Conservation (phyloP, 37 sponge, comb jelly and placozoan genomes). For the Hexactinellida sp. region DNA sequence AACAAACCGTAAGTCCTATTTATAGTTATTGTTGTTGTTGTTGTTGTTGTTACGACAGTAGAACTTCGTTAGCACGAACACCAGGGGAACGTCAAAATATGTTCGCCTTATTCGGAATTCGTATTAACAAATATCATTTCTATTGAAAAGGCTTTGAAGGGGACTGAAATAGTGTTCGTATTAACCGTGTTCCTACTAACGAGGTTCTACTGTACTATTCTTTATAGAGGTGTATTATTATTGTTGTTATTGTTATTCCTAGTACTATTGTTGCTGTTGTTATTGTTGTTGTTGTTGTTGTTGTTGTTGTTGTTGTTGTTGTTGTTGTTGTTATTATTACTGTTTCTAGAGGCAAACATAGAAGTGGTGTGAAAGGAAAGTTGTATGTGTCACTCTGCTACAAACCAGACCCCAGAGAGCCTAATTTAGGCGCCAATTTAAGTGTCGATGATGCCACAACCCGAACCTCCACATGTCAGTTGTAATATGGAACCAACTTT, state of each 20-base stretch:
- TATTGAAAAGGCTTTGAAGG: too few species aligned
- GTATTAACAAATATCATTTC: too few species aligned
- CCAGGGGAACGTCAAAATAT: background rate
- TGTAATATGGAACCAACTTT: background rate
- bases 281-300: background rate
- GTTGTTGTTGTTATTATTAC: too few species aligned
- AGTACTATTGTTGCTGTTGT: background rate
- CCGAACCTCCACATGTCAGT: background rate
- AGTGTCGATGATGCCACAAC: background rate
- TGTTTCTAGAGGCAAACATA: background rate
- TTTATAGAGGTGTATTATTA: too few species aligned
- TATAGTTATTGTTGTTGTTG: too few species aligned
- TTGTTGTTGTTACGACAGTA: too few species aligned
- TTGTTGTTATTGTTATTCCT: background rate
- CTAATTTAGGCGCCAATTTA: background rate
- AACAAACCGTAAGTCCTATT: background rate
- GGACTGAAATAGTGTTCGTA: too few species aligned
- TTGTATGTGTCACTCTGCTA: constrained; percentile 11
- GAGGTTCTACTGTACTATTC: too few species aligned
- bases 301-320: too few species aligned
- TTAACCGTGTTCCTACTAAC: too few species aligned
- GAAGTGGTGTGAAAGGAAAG: background rate
- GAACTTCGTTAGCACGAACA: background rate
- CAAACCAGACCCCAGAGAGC: background rate
- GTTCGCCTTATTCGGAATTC: background rate